Base-by-base conservation (phyloP, 1,140 invertebrate genomes). In the Drosophila punjabiensis region DNA sequence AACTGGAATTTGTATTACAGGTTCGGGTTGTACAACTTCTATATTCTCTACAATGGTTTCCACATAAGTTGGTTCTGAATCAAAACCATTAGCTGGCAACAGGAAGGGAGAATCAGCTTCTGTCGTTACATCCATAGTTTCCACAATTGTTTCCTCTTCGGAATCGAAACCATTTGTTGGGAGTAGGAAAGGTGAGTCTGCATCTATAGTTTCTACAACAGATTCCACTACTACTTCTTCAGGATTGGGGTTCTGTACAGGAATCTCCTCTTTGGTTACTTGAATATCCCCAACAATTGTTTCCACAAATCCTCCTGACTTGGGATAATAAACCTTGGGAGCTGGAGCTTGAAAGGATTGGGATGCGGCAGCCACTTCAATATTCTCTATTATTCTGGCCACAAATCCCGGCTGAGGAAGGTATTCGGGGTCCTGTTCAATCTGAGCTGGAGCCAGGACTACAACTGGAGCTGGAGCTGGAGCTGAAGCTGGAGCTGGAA, bases 331-430 rank as follows among this genome's bases (percentile, higher is more conserved):
- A n/a, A 9, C 33, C 14, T 58, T 71, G 11, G 50, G 68, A 32
- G 50, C 20, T n/a, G 50, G 41, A 1, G 28, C 50, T 8, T 58
- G 64, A 0, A 43, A 9, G 0, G 64, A 9, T 20, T 45, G 43
- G 1, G 48, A 43, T 3, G 64, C 68, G 9, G 50, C 68, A 5
- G 39, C 65, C 13, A 28, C 68, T 58, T 71, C 68, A 24, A 71
- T 75, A 18, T 61, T 74, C 37, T 62, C 71, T 10, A 75, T 59
- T 18, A 74, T 60, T 37, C 69, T 62, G 14, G 68, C 68, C n/a
- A 71, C 68, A 47, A 71, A 71, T 9, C 68, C 68, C 0, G 68
- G 68, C 10, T 69, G 48, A 16, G 71, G 71, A 16, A 75, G 16
- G 10, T 32, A 73, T 5, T 62, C 52, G 5, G 68, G 43, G 16